Evolutionary conservation across 2,888 invertebrate species (phyloP).

Genomic region (Plusia festucae): DNA sequence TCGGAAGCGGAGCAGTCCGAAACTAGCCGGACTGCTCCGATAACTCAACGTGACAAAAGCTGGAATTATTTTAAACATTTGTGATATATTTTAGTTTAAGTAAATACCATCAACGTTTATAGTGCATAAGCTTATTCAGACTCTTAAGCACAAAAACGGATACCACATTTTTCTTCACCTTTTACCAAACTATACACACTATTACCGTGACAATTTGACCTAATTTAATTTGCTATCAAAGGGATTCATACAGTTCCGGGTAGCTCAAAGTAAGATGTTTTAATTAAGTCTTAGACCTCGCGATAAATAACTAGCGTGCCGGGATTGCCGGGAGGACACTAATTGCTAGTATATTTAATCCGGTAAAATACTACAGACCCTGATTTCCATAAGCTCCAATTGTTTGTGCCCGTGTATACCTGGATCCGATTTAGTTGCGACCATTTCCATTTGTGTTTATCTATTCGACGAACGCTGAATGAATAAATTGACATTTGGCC

Average conservation of each 20-base stretch:
- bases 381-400: conserved; percentile 89
- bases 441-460: conserved; percentile 82
- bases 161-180: conserved; percentile 9
- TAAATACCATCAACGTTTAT: too few relatives aligned
- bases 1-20: too few relatives aligned
- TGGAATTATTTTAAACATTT: too few relatives aligned
- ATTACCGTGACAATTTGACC: conserved; percentile 62
- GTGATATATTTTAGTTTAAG: too few relatives aligned
- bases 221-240: conserved; percentile 79
- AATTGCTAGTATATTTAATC: conserved; percentile 89
- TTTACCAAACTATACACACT: neutral
- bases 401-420: conserved; percentile 83
- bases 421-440: conserved; percentile 82
- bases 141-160: too few relatives aligned
- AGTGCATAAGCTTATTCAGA: too few relatives aligned
- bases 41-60: too few relatives aligned
- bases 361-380: conserved; percentile 85
- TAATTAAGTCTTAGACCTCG: conserved; percentile 87
- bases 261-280: conserved; percentile 86
- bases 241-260: conserved; percentile 74
- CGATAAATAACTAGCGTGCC: conserved; percentile 85
- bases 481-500: conserved; percentile 72
- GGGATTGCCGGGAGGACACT: conserved; percentile 78
- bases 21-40: too few relatives aligned
- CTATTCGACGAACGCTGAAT: conserved; percentile 76